phyloP scores from a whole-genome alignment of 2,797 vertebrate genomes.

The Acanthornis magna region DNA sequence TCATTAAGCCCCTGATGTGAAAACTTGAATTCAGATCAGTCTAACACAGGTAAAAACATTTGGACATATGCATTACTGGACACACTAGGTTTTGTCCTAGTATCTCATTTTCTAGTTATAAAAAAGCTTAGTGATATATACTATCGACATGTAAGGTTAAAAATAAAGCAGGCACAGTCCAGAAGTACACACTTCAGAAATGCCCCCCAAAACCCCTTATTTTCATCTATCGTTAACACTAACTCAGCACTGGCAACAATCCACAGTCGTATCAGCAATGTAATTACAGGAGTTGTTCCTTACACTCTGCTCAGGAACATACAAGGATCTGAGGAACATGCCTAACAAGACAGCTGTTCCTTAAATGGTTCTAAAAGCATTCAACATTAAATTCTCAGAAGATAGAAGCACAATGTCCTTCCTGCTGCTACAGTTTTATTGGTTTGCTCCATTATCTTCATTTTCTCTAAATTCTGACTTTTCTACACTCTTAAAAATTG shows the following conservation, averaged over 20 bases:
- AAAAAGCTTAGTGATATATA: background rate
- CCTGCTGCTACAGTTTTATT: background rate
- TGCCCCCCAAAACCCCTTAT: background rate
- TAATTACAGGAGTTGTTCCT: background rate
- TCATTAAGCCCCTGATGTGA: background rate
- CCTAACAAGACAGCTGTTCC: background rate
- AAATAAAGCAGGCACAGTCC: background rate
- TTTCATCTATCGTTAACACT: background rate
- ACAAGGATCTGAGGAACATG: background rate
- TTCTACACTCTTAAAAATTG: background rate
- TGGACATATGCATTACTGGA: background rate
- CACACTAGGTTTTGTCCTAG: background rate
- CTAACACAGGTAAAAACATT: background rate
- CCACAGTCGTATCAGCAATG: background rate
- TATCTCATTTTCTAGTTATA: background rate
- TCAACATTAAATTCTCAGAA: background rate
- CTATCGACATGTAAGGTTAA: background rate
- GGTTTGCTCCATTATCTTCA: background rate
- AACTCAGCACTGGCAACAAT: background rate
- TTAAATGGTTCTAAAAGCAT: background rate
- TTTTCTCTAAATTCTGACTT: background rate
- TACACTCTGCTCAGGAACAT: background rate
- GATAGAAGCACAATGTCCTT: background rate
- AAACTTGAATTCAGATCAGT: background rate
- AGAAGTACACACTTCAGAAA: background rate